Evolutionary conservation across 2,888 invertebrate species (phyloP).

Genomic region (Erebia palarica): DNA sequence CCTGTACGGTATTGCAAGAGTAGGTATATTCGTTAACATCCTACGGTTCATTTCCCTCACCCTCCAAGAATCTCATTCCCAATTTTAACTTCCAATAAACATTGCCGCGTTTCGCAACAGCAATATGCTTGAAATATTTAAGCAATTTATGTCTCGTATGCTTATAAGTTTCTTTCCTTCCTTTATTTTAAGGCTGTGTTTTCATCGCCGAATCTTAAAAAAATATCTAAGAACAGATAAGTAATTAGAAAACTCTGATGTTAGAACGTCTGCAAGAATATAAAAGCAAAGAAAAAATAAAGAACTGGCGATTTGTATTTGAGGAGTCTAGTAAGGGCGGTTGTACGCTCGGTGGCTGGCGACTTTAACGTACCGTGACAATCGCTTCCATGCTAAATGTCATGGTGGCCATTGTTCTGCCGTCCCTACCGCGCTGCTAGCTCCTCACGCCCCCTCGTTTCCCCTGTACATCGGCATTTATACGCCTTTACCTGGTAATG

Average conservation of each 20-base stretch:
- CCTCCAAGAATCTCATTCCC: slow-evolving; percentile 21
- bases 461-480: slow-evolving; percentile 73
- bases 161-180: slow-evolving; percentile 25
- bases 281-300: slow-evolving; percentile 47
- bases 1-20: background rate
- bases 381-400: slow-evolving; percentile 82
- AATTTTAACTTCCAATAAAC: slow-evolving; percentile 22
- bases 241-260: slow-evolving; percentile 46
- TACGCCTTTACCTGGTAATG: slow-evolving; percentile 66
- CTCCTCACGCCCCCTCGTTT: slow-evolving; percentile 55
- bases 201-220: background rate
- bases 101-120: slow-evolving; percentile 18
- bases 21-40: slow-evolving; percentile 1
- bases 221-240: slow-evolving; percentile 39
- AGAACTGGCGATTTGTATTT: slow-evolving; percentile 60
- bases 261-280: slow-evolving; percentile 48
- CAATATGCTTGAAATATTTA: slow-evolving; percentile 20
- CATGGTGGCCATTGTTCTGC: slow-evolving; percentile 80
- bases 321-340: slow-evolving; percentile 65
- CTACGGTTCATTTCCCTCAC: slow-evolving; percentile 18
- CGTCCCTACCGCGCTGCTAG: slow-evolving; percentile 47
- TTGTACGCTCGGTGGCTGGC: slow-evolving; percentile 69
- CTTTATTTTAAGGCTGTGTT: slow-evolving; percentile 15
- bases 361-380: slow-evolving; percentile 77
- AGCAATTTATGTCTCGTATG: slow-evolving; percentile 59